Evolutionary conservation across 2,797 vertebrate species (phyloP), one percentile per base, ranked within the genome.

Genomic region (Arctocebus calabarensis): DNA sequence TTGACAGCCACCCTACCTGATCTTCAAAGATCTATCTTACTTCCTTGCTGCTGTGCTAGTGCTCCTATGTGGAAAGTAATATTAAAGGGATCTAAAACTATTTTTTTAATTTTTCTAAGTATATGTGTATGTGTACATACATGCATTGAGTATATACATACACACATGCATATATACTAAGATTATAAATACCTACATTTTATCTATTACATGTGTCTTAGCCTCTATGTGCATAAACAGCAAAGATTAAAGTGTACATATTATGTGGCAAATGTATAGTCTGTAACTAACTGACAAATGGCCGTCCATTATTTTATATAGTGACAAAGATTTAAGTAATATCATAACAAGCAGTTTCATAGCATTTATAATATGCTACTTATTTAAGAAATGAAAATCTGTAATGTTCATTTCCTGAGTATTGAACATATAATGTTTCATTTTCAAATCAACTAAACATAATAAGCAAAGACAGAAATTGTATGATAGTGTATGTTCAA

Each of bases 401-500:
- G 14, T 32, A 8, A 37, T 43, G 61, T 25, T 55, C 25, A 48
- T 61, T 81, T 4, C 23, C n/a, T 29, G 83, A 81, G 55, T 78
- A 55, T 57, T 32, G 45, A 74, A 57, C 43, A 82, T 37, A 13
- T 0, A 48, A 19, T 79, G 12, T 37, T 78, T 75, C 2, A 55
- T 75, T 78, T 96, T 77, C 2, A 87, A 88, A 78, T 68, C 19
- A 87, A 11, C 23, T 52, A 64, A 57, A 74, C 23, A 73, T 43
- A 84, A 59, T 81, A 43, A 68, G 82, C 27, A 82, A 86, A 59
- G 40, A 74, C 2, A 92, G 95, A 95, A 73, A 77, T 32, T 17
- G 5, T 45, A 61, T 16, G 3, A 12, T 57, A 70, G 40, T 43
- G 66, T 68, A 17, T 48, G 45, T n/a, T 66, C 66, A 82, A 83